phyloP scores from a whole-genome alignment of 2,113 vertebrate genomes.

The Andinoacara biseriatus region DNA sequence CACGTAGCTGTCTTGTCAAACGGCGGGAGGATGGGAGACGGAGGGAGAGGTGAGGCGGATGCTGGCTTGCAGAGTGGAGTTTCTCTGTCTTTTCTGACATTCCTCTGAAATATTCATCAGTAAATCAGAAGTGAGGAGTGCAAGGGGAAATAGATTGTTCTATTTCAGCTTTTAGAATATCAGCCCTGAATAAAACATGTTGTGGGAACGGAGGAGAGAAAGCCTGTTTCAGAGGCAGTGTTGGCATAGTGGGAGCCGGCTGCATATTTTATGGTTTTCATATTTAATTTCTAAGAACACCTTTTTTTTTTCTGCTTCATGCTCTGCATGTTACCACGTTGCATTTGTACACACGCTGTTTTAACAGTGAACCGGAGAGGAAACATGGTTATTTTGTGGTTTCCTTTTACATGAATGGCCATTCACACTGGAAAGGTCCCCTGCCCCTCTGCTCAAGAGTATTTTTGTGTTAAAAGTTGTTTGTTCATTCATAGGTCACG shows the following conservation, averaged over 20 bases:
- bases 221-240: conserved; percentile 60
- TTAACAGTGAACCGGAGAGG: conserved; percentile 50
- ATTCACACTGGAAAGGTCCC: conserved; percentile 61
- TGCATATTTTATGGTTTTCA: conserved; percentile 78
- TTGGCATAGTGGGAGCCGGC: conserved; percentile 62
- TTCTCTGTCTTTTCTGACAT: conserved; percentile 69
- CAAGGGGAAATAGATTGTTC: conserved; percentile 76
- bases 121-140: conserved; percentile 77
- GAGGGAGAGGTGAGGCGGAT: conserved; percentile 44
- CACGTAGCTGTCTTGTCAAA: conserved; percentile 66
- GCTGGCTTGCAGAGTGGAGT: conserved; percentile 51
- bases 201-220: conserved; percentile 58
- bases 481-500: conserved; percentile 54
- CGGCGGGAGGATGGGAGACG: conserved; percentile 26
- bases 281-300: conserved; percentile 80
- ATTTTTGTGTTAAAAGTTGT: conserved; percentile 64
- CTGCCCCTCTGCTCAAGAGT: conserved; percentile 45
- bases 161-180: conserved; percentile 79
- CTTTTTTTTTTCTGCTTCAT: conserved; percentile 38
- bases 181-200: conserved; percentile 79
- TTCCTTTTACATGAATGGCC: conserved; percentile 75
- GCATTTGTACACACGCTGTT: conserved; percentile 42
- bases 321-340: conserved; percentile 43
- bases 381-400: conserved; percentile 70
- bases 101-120: conserved; percentile 79